Evolutionary conservation across 2,888 invertebrate genomes (phyloP).

Genomic region (Oasisia sp.): DNA sequence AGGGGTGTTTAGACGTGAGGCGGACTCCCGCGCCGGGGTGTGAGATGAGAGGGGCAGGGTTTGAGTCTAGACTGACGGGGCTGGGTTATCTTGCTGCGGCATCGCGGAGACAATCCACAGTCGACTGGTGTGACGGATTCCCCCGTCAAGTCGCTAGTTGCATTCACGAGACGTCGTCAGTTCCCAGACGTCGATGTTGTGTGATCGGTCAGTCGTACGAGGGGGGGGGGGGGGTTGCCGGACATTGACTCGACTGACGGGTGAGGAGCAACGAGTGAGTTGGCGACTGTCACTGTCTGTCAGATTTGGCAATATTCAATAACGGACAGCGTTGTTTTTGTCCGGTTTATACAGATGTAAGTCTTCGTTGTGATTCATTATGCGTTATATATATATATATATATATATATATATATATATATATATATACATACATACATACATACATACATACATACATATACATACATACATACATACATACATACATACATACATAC

Average conservation of each 20-base stretch:
- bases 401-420: neutral
- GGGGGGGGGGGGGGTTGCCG: neutral
- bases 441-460: neutral
- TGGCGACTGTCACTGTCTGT: neutral
- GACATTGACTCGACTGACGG: neutral
- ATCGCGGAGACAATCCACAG: neutral
- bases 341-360: no score
- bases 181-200: neutral
- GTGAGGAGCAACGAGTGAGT: neutral
- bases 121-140: neutral
- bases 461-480: neutral
- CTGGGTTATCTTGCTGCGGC: neutral
- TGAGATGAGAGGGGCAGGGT: neutral
- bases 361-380: no score
- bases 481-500: neutral
- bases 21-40: neutral
- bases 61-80: neutral
- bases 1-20: neutral
- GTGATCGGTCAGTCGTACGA: neutral
- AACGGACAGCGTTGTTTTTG: neutral
- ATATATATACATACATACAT: neutral
- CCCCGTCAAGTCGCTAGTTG: neutral
- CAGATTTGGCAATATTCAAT: neutral
- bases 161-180: slow-evolving; percentile 4
- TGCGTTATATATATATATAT: no score